These are phyloP conservation scores for Malurus elegans DNA, from an alignment of 2,113 vertebrate genomes.

Conservation along the genomic window DNA sequence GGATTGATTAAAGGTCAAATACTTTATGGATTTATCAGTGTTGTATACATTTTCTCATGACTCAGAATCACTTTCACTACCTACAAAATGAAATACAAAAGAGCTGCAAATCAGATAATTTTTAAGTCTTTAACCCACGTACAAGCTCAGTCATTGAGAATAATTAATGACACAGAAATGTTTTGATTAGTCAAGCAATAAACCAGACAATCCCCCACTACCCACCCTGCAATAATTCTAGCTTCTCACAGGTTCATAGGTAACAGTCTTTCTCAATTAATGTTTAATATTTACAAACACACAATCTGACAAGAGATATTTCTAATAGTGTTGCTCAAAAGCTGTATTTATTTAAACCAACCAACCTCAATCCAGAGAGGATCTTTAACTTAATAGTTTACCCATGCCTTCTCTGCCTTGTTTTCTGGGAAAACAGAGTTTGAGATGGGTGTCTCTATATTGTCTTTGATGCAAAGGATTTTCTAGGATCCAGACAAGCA, in stretches of 20 bases:
- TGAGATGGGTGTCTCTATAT: background rate
- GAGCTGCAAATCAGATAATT: conserved; percentile 46
- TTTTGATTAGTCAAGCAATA: conserved; percentile 48
- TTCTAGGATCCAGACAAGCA: background rate
- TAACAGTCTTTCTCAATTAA: background rate
- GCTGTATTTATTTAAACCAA: background rate
- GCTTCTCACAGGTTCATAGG: background rate
- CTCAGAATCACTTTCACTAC: conserved; percentile 52
- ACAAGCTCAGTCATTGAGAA: background rate
- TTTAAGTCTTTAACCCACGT: conserved; percentile 16
- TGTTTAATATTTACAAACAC: background rate
- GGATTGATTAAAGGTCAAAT: conserved; percentile 82
- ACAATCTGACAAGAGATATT: background rate
- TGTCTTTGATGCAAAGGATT: background rate
- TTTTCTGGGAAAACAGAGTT: background rate
- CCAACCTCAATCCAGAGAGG: background rate
- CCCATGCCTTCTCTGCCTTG: background rate
- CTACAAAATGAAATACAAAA: conserved; percentile 36
- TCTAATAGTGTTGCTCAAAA: background rate
- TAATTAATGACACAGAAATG: conserved; percentile 50
- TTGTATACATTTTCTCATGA: conserved; percentile 69
- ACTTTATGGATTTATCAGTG: conserved; percentile 78
- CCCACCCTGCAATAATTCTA: background rate
- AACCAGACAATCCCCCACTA: background rate
- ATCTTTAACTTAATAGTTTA: background rate